Evolutionary conservation across 1,140 invertebrate species (phyloP).

Genomic region (Diorhabda sublineata): DNA sequence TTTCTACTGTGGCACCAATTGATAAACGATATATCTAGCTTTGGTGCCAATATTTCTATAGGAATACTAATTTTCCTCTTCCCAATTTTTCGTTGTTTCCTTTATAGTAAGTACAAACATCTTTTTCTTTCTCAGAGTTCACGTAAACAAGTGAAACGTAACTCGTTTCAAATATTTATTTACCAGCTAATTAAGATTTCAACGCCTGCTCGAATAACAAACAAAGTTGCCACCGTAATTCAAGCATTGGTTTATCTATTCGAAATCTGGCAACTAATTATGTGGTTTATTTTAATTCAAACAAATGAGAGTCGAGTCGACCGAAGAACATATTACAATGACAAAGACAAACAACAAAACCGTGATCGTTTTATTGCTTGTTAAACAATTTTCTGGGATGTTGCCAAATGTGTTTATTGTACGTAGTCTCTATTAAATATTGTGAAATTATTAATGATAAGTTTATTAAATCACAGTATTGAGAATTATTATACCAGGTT

Average conservation of each 20-base stretch:
- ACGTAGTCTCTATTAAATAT: no score
- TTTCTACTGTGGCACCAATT: no score
- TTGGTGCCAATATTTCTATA: no score
- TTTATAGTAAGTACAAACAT: no score
- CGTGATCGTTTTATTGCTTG: constrained; percentile 8
- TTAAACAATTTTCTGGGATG: not conserved
- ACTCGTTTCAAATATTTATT: constrained; percentile 3
- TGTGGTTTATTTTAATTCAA: not conserved
- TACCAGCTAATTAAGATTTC: not conserved
- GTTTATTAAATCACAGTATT: no score
- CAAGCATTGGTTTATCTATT: constrained; percentile 1
- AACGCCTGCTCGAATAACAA: not conserved
- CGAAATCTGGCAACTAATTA: constrained; percentile 8
- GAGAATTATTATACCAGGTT: no score
- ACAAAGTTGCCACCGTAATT: not conserved
- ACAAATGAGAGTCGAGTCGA: constrained; percentile 8
- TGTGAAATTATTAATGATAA: no score
- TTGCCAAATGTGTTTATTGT: not conserved
- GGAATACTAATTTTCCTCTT: no score
- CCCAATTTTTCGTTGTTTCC: no score
- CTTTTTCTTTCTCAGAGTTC: no score
- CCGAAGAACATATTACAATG: not conserved
- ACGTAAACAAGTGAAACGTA: no score
- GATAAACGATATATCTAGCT: no score
- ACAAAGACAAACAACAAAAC: constrained; percentile 1